These are phyloP conservation scores for Pelodytes ibericus DNA, from an alignment of 2,797 vertebrate genomes.

Conservation along the genomic window DNA sequence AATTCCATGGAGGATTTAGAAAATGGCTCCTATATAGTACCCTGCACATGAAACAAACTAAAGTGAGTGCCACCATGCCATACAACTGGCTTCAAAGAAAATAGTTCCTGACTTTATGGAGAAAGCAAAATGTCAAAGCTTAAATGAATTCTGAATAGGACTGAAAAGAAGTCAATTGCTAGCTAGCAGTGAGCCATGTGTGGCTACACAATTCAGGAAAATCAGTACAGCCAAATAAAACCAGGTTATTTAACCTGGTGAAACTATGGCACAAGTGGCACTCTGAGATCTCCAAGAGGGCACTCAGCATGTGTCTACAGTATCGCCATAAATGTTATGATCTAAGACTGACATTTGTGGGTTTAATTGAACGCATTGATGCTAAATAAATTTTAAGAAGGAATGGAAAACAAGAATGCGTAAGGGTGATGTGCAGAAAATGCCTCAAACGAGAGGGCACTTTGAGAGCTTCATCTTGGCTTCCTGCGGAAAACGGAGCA, in stretches of 20 bases:
- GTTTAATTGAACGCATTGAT: too few species aligned
- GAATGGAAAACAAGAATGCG: too few species aligned
- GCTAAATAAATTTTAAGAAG: too few species aligned
- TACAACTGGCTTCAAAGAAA: slow-evolving; percentile 40
- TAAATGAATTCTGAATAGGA: slow-evolving; percentile 41
- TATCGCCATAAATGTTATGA: too few species aligned
- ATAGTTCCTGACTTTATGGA: slow-evolving; percentile 18
- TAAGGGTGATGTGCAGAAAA: too few species aligned
- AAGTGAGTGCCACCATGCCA: slow-evolving; percentile 23
- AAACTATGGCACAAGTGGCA: too few species aligned
- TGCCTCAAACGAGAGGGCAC: too few species aligned
- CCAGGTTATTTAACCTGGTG: neutral
- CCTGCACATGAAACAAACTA: slow-evolving; percentile 9
- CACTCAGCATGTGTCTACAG: too few species aligned
- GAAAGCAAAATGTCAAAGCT: slow-evolving; percentile 43
- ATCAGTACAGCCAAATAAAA: neutral
- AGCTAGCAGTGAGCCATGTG: neutral
- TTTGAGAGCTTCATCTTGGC: too few species aligned
- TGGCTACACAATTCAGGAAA: slow-evolving; percentile 5
- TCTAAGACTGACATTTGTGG: too few species aligned
- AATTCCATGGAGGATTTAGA: neutral
- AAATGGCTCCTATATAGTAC: slow-evolving; percentile 11
- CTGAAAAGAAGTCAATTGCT: neutral
- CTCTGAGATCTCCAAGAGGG: too few species aligned
- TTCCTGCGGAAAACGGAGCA: too few species aligned